Percentiles rank a stretch among this genome's conserved stretches.
Conservation (phyloP, 2,888 invertebrate species). For the Xanthia icteritia region DNA sequence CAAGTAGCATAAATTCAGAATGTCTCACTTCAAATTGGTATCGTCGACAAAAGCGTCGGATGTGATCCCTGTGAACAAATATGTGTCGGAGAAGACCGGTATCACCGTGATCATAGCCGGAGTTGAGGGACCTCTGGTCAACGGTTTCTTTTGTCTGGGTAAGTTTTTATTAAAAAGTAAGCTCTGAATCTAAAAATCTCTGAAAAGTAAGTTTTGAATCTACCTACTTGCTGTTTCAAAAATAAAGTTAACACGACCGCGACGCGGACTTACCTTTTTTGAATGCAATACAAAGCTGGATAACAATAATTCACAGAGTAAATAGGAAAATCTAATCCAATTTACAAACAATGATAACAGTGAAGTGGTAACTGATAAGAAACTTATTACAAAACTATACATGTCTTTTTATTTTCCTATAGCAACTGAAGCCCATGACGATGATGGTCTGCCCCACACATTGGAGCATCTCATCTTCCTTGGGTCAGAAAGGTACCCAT, state of each 20-base stretch:
- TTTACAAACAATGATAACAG: conserved; percentile 22
- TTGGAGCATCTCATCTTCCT: conserved; percentile 97
- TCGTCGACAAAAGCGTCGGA: conserved; percentile 93
- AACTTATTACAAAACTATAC: conserved; percentile 1
- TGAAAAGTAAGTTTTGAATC: conserved; percentile 13
- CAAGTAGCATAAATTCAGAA: conserved; percentile 58
- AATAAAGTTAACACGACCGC: neutral
- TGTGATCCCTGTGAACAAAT: conserved; percentile 94
- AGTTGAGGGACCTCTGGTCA: conserved; percentile 97
- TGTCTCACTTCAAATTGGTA: conserved; percentile 88
- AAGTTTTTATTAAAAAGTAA: conserved; percentile 71
- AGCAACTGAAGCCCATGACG: conserved; percentile 97
- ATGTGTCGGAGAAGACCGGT: conserved; percentile 94
- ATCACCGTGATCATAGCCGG: conserved; percentile 95
- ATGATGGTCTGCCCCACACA: conserved; percentile 98
- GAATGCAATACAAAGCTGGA: neutral
- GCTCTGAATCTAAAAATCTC: too few relatives aligned
- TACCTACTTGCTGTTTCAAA: neutral
- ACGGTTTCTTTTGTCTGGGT: conserved; percentile 97
- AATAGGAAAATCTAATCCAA: conserved; percentile 13
- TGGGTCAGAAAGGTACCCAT: conserved; percentile 97
- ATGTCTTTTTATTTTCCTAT: conserved; percentile 50
- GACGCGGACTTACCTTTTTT: neutral
- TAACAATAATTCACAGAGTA: conserved; percentile 8
- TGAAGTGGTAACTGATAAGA: conserved; percentile 10